Conservation (phyloP, 2,888 invertebrate genomes). For the Drosophila maculinotata region DNA sequence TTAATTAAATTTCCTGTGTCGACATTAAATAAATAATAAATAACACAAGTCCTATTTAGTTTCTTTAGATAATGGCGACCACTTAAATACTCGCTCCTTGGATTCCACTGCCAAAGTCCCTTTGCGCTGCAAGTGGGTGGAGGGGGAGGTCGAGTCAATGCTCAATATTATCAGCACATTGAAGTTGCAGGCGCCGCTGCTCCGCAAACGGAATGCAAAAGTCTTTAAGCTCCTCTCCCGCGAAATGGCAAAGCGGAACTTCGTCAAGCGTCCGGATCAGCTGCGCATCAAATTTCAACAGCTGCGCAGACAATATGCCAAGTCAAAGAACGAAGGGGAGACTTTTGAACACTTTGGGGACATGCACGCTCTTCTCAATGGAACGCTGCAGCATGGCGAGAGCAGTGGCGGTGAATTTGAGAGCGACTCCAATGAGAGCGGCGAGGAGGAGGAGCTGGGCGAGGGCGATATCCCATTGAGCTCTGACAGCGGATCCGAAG, state of each 20-base stretch:
- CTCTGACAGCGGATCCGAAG: constrained; percentile 53
- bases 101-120: background rate
- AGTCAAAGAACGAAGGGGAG: constrained; percentile 31
- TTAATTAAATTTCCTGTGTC: too few species aligned
- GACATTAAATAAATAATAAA: too few species aligned
- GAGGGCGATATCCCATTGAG: constrained; percentile 20
- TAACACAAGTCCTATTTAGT: fast-evolving
- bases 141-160: constrained; percentile 53
- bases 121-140: constrained; percentile 49
- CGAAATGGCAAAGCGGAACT: constrained; percentile 49
- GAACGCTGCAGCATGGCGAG: constrained; percentile 5
- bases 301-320: constrained; percentile 47
- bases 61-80: constrained; percentile 21
- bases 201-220: constrained; percentile 48
- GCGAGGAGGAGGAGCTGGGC: constrained; percentile 43
- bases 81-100: background rate
- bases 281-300: constrained; percentile 55
- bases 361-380: constrained; percentile 43
- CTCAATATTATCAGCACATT: constrained; percentile 38
- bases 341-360: constrained; percentile 49
- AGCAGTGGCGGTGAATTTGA: constrained; percentile 34
- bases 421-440: constrained; percentile 41
- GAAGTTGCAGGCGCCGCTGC: constrained; percentile 51
- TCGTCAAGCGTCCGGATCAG: constrained; percentile 54
- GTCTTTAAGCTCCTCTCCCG: constrained; percentile 54